Base-by-base conservation (phyloP, 2,888 invertebrate genomes). In the Pollenia labialis region DNA sequence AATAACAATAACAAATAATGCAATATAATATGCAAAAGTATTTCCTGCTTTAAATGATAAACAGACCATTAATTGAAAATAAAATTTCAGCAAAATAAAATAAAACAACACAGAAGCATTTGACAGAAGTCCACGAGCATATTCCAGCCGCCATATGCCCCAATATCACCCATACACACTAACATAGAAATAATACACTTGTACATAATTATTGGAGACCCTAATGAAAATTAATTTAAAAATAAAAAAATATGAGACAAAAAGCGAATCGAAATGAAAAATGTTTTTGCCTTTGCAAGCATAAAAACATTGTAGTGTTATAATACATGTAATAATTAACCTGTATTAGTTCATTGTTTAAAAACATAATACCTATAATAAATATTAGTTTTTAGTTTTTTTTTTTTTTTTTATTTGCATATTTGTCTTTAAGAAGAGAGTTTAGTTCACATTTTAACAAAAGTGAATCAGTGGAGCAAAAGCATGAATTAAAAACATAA, bases 21-120 rank as follows among this genome's bases (percentile, higher is more conserved):
- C 64, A 85, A 85, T 77, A 75, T 50, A 79, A 80, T 82, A 80
- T 79, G 86, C 82, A 75, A 82, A 60, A 75, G 50, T 80, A 83
- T 82, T 86, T 86, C 86, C 86, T 82, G 86, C 79, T 86, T 86
- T 71, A 80, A 58, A 82, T 75, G 75, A 86, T 86, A 71, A 75
- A 82, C 79, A 79, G 79, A 82, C 79, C 82, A 80, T 76, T 76
- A 85, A 75, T 81, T 81, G 69, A 75, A 81, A 81, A 76, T 58
- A 72, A 52, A 50, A 69, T 52, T 42, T 60, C 32, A 32, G 58
- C 66, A 52, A 75, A 82, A 68, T 60, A 16, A 56, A 82, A 76
- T 40, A 82, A 76, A 81, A 81, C 42, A 74, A 66, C 69, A 68
- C 42, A 58, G 32, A 74, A 46, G 48, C 64, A 60, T 74, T 48